Base-by-base conservation (phyloP, 2,888 invertebrate genomes). In the Rhagonycha fulva region DNA sequence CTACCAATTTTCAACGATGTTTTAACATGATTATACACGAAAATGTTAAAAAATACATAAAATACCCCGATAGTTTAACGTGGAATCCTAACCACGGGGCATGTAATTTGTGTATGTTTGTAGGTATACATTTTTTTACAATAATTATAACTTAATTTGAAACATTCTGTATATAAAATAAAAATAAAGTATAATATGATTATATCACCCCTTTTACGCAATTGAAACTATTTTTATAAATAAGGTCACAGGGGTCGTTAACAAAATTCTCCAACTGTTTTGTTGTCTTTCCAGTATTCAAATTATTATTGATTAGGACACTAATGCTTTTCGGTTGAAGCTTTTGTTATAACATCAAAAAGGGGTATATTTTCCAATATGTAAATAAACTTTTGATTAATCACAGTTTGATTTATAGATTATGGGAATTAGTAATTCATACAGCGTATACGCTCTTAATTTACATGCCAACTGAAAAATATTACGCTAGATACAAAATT, bases 321-420 rank as follows among this genome's bases (percentile, higher is more conserved):
- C 47, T 47, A 47, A 47, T 47, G 47, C 47, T 47, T 47, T 47
- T 47, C n/a, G 47, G 47, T 47, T n/a, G n/a, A 47, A 47, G 47
- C 47, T 47, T 47, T 47, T 47, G 47, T 47, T 47, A n/a, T 47
- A 47, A n/a, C 47, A 47, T 23, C 63, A 24, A 19, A 14, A 19
- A 66, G 24, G 63, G 63, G 26, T 66, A 26, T 24, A 26, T 66
- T 66, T 66, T 14, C 26, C 26, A 66, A 84, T 86, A 85, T 85
- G 85, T 84, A 84, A 86, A 86, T 85, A 81, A 78, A 80, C 82
- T 77, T 81, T 83, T 87, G 86, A 87, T 87, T 86, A 87, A 87
- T 87, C 86, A 84, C 86, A 82, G 83, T 87, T 86, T 87, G 86
- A 87, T 87, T 86, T 84, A 80, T 82, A 85, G 87, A 86, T 87